Evolutionary conservation across 2,888 invertebrate species (phyloP).

Genomic region (Baccha elongata): DNA sequence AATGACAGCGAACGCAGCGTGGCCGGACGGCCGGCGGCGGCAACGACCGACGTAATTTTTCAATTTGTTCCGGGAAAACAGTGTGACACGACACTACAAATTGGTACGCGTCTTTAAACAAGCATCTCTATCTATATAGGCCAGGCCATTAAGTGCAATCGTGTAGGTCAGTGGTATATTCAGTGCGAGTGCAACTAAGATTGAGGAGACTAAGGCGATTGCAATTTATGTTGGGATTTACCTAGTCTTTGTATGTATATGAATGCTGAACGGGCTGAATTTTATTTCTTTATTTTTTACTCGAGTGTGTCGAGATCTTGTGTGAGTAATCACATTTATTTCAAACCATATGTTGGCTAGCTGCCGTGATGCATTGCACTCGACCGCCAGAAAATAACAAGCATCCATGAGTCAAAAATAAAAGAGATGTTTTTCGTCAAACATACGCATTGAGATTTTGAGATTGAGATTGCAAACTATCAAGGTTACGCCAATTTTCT

Average conservation of each 20-base stretch:
- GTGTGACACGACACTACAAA: conserved; percentile 64
- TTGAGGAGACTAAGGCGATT: conserved; percentile 29
- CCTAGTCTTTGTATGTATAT: conserved; percentile 31
- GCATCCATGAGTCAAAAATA: conserved; percentile 48
- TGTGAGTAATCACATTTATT: conserved; percentile 62
- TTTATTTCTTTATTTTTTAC: conserved; percentile 24
- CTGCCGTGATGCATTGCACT: conserved; percentile 62
- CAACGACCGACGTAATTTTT: conserved; percentile 11
- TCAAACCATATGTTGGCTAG: conserved; percentile 49
- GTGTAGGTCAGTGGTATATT: conserved; percentile 70
- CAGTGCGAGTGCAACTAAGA: conserved; percentile 24
- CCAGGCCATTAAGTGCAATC: conserved; percentile 8
- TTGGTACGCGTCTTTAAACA: conserved; percentile 54
- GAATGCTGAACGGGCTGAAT: conserved; percentile 8
- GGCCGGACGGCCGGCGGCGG: background rate
- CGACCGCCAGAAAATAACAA: conserved; percentile 41
- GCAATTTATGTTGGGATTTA: conserved; percentile 68
- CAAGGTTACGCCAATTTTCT: conserved; percentile 49
- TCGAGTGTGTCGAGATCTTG: conserved; percentile 39
- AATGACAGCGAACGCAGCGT: background rate
- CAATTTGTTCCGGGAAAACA: conserved; percentile 64
- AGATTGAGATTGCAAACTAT: conserved; percentile 50
- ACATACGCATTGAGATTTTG: conserved; percentile 37
- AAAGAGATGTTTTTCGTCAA: conserved; percentile 39
- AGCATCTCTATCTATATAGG: conserved; percentile 19